These are phyloP conservation scores for Tragelaphus strepsiceros DNA, from an alignment of 2,113 vertebrate genomes.

Conservation along the genomic window DNA sequence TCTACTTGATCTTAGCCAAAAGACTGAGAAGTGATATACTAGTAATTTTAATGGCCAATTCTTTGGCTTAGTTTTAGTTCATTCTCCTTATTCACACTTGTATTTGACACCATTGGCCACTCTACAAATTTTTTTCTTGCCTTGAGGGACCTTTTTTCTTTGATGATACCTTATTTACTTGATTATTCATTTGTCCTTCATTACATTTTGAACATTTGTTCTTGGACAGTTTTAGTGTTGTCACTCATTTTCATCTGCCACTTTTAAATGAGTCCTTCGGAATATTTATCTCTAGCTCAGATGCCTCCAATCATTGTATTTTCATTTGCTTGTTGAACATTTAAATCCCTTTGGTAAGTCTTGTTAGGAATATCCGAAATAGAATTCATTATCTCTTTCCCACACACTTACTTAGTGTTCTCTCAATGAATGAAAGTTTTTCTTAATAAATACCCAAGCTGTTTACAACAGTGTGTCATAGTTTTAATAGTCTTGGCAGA, in stretches of 20 bases:
- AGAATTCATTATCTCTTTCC: neutral
- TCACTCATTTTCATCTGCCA: neutral
- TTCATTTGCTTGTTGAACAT: neutral
- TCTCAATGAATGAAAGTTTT: neutral
- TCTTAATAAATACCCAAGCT: neutral
- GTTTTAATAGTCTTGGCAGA: neutral
- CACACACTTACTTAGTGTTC: neutral
- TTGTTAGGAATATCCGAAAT: neutral
- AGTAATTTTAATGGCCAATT: neutral
- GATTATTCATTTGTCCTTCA: neutral
- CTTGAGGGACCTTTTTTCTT: neutral
- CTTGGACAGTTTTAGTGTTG: neutral
- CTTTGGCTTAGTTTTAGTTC: neutral
- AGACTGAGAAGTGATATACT: neutral
- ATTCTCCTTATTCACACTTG: neutral
- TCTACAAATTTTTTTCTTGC: neutral
- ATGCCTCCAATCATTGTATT: neutral
- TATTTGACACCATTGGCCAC: neutral
- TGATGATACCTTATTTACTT: neutral
- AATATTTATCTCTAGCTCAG: neutral
- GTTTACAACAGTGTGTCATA: neutral
- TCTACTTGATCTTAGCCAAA: neutral
- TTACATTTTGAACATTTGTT: neutral
- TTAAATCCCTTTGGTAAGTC: neutral
- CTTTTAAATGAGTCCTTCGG: neutral